Base-by-base conservation (phyloP, 1,140 invertebrate genomes). In the Hormaphis cornu region DNA sequence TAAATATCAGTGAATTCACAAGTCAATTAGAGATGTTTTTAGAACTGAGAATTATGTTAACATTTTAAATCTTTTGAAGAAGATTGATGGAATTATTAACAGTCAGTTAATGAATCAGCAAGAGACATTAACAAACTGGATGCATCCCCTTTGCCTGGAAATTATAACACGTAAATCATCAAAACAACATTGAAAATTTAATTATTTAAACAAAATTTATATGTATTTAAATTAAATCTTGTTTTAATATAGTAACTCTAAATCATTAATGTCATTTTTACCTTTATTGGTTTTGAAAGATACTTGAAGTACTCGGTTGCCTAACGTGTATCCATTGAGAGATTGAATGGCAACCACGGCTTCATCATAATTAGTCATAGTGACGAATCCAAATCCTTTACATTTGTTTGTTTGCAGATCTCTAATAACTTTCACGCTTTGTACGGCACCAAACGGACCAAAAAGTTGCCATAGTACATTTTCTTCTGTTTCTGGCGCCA, bases 341-440 rank as follows among this genome's bases (percentile, higher is more conserved):
- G 92, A 94, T 80, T 96, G 93, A 76, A 98, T 98, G 63, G 97
- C 96, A 72, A 96, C 89, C 26, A 97, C 87, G 16, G 95, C 94
- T 79, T 98, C 96, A 79, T 98, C 95, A 81, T 98, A 98, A 81
- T 98, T 98, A 75, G 94, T 97, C 97, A 99, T 99, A 69, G 95
- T 98, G 71, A 99, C 95, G 81, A 98, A 98, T n/a, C 95, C 97
- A 79, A 97, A 98, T 74, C 97, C 97, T 82, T 98, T 98, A 85
- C 96, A 98, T 81, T 98, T 98, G 82, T 97, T 95, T 71, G 95
- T 97, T 80, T 97, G 91, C 75, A 95, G 84, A 82, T 98, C 96
- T 71, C 95, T 88, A 76, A 98, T 97, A 52, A 96, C 91, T 83
- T 98, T 98, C 26, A 98, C 95, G 76, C 90, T 95, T 80, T 98